Conservation (phyloP, 2,113 vertebrate species). For the Craseonycteris thonglongyai region DNA sequence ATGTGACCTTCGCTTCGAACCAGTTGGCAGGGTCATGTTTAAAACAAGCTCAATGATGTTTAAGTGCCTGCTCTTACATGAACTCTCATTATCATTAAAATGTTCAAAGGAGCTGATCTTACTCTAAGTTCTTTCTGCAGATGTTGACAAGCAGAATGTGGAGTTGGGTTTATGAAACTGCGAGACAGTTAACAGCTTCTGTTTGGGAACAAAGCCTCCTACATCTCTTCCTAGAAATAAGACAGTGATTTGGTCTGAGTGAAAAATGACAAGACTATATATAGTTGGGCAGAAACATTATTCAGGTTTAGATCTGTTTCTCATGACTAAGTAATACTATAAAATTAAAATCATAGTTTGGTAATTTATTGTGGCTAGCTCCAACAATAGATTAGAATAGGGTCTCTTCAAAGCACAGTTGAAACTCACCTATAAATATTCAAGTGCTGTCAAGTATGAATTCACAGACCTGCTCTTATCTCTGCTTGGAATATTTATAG, state of each 20-base stretch:
- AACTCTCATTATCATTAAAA: constrained; percentile 8
- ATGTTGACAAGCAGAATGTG: neutral
- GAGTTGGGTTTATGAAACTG: neutral
- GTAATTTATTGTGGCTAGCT: neutral
- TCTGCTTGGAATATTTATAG: neutral
- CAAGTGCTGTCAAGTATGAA: neutral
- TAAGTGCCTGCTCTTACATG: neutral
- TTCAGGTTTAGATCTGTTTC: neutral
- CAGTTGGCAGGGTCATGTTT: neutral
- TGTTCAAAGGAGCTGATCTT: neutral
- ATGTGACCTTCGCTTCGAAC: constrained; percentile 56
- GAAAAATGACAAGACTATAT: neutral
- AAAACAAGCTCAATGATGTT: constrained; percentile 20
- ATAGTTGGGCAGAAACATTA: neutral
- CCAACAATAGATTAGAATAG: neutral
- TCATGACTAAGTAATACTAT: neutral
- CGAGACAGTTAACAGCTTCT: neutral
- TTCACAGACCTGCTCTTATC: neutral
- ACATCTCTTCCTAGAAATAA: neutral
- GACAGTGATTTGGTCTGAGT: neutral
- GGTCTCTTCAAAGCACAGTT: neutral
- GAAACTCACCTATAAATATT: neutral
- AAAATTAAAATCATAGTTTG: neutral
- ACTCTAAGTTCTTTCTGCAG: neutral
- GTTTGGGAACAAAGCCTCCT: neutral